Percentiles rank a stretch among this genome's conserved stretches.
phyloP scores from a whole-genome alignment of 2,888 invertebrate genomes.

The Magallana nippona region DNA sequence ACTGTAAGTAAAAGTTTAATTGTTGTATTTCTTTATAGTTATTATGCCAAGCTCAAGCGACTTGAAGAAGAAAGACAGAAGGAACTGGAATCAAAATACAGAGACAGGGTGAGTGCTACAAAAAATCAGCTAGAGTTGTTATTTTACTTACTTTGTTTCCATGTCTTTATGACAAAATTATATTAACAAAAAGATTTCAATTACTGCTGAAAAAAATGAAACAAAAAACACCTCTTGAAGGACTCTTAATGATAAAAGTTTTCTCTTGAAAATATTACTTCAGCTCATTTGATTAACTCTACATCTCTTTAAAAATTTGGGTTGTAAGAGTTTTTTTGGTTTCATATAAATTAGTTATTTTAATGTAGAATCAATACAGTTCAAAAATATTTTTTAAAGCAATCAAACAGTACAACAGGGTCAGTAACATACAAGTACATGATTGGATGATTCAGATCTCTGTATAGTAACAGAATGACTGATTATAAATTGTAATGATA shows the following conservation, averaged over 20 bases:
- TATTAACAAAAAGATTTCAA: not conserved
- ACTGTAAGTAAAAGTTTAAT: too few species aligned
- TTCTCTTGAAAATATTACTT: too few species aligned
- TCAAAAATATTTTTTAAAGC: too few species aligned
- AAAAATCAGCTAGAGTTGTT: not conserved
- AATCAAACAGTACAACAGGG: too few species aligned
- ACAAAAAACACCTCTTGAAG: not conserved
- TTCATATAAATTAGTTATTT: too few species aligned
- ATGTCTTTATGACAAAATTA: not conserved
- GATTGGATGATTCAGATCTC: too few species aligned
- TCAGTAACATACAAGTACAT: too few species aligned
- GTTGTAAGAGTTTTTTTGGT: too few species aligned
- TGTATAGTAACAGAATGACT: too few species aligned
- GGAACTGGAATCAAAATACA: constrained; percentile 94
- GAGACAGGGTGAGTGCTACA: constrained; percentile 73
- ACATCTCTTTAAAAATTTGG: too few species aligned
- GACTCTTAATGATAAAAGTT: not conserved
- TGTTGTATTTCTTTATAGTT: constrained; percentile 60
- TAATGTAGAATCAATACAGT: too few species aligned
- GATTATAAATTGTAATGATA: constrained; percentile 56
- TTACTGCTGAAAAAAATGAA: constrained; percentile 3
- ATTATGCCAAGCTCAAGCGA: constrained; percentile 94
- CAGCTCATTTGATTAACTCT: too few species aligned
- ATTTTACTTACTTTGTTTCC: not conserved
- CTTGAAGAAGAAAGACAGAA: constrained; percentile 97